phyloP scores from a whole-genome alignment of 2,888 invertebrate genomes.

The Meganola albula region DNA sequence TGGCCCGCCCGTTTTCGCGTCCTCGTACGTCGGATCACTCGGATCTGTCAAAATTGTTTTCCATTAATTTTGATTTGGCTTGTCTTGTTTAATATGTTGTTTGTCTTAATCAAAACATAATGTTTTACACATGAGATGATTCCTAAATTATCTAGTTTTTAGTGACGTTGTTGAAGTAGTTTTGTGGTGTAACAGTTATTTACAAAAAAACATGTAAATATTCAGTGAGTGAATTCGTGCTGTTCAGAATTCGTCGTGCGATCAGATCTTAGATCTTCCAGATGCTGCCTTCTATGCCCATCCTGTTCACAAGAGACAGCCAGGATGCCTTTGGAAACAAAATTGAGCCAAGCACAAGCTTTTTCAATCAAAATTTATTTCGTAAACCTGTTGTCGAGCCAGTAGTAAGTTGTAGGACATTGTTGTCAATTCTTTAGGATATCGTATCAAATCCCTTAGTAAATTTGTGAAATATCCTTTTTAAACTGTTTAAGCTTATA shows the following conservation, averaged over 20 bases:
- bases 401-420: slow-evolving; percentile 51
- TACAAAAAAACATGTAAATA: slow-evolving; percentile 40
- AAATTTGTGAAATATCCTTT: too few species aligned
- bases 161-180: slow-evolving; percentile 29
- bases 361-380: slow-evolving; percentile 49
- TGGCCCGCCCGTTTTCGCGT: slow-evolving; percentile 45
- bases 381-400: slow-evolving; percentile 45
- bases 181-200: slow-evolving; percentile 30
- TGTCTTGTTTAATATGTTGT: slow-evolving; percentile 51
- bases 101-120: slow-evolving; percentile 46
- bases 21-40: too few species aligned
- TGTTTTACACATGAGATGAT: slow-evolving; percentile 33
- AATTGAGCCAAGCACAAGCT: slow-evolving; percentile 63
- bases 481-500: too few species aligned
- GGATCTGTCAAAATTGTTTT: slow-evolving; percentile 66
- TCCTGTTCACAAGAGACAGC: slow-evolving; percentile 66
- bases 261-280: slow-evolving; percentile 42
- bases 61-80: slow-evolving; percentile 43
- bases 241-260: slow-evolving; percentile 41
- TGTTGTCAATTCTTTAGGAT: slow-evolving; percentile 22
- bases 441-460: too few species aligned
- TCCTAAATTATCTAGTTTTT: slow-evolving; percentile 34
- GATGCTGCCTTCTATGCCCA: slow-evolving; percentile 76
- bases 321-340: slow-evolving; percentile 72
- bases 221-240: slow-evolving; percentile 27